Percentiles rank a stretch among this genome's conserved stretches.
phyloP scores from a whole-genome alignment of 1,140 invertebrate species.

The Polypedilum pembai region DNA sequence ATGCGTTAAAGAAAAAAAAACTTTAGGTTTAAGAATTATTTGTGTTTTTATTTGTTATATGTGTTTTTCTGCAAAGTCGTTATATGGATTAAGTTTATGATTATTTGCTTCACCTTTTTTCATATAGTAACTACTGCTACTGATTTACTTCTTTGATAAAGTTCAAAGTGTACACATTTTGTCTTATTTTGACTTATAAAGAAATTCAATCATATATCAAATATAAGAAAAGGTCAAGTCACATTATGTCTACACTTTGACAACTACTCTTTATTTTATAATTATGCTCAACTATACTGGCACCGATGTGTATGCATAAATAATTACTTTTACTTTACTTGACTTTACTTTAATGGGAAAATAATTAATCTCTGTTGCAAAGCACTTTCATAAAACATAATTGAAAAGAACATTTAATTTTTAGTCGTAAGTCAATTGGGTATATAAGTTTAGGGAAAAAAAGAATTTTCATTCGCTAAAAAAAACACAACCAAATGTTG shows the following conservation, averaged over 20 bases:
- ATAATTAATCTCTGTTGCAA: conserved; percentile 1
- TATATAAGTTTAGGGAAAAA: neutral
- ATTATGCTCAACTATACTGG: neutral
- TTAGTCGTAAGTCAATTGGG: neutral
- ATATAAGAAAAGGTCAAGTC: no score
- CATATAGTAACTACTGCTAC: no score
- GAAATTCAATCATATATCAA: no score
- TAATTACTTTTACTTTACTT: no score
- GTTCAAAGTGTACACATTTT: no score
- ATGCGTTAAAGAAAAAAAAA: conserved; percentile 4
- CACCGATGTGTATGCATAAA: no score
- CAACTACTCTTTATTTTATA: neutral
- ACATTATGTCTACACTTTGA: no score
- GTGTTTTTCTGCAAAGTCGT: conserved; percentile 7
- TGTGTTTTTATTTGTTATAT: conserved; percentile 9
- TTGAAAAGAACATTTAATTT: neutral
- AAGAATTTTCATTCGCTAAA: neutral
- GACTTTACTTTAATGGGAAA: neutral
- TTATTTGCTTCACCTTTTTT: no score
- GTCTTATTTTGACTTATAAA: no score
- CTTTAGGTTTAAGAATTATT: conserved; percentile 1
- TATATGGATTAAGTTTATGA: neutral
- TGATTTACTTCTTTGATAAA: no score
- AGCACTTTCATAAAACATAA: neutral
- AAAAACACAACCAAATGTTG: no score